Evolutionary conservation across 1,140 invertebrate species (phyloP), one percentile per base, ranked within the genome.

Genomic region (Chrysoperla carnea): DNA sequence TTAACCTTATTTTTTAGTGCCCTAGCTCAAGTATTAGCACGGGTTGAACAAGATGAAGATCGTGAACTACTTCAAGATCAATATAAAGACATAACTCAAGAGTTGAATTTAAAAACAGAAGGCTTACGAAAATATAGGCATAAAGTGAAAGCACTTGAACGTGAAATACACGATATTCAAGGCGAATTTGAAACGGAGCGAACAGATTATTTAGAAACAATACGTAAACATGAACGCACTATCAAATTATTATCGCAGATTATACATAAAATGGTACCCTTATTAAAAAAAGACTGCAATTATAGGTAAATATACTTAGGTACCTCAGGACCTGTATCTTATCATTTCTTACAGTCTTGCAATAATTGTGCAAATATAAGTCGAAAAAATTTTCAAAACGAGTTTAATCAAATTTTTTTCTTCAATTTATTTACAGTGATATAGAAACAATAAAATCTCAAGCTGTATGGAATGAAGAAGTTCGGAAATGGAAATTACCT

Each of bases 191-290:
- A 90, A 62, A 67, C 73, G 41, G 85, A 90, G 54, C 59, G 85
- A 8, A 75, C 81, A 4, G 85, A 90, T 56, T 89, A 89, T 54
- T 61, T 90, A 36, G 86, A 90, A 56, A 84, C 84, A 3, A 86
- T 90, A 36, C 60, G 85, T 13, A 70, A 73, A 55, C 79, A 86
- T 53, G 78, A 86, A 37, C 72, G 75, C 50, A 75, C 83, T 50
- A 52, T 81, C 5, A 76, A 80, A 57, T 66, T 88, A 8, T 60
- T 80, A 27, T 67, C 74, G 37, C 74, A 76, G 55, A 72, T 90
- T 14, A 47, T 84, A 4, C 76, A 81, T 4, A 79, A 76, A 59
- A 66, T 85, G 8, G 68, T 80, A 28, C 76, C 81, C 1, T 75
- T 72, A 40, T 61, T 90, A 14, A 69, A 78, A 40, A 73, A 74